Evolutionary conservation across 2,113 vertebrate species (phyloP).

Genomic region (Tragelaphus imberbis): DNA sequence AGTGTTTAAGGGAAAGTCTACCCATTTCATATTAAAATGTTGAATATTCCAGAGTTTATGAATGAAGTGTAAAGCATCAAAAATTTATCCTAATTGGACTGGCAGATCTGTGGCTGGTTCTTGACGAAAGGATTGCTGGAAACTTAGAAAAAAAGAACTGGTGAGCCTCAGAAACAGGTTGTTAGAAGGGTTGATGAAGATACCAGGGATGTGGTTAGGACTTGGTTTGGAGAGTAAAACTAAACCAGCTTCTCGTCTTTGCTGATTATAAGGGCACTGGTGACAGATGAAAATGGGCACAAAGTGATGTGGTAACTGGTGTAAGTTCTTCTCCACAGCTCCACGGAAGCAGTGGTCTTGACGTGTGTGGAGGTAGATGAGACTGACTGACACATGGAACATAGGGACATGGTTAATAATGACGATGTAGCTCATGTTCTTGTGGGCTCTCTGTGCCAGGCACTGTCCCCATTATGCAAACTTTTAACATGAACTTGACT

Average conservation of each 20-base stretch:
- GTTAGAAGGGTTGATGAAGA: not conserved
- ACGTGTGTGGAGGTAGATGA: not conserved
- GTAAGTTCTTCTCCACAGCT: not conserved
- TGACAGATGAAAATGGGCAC: not conserved
- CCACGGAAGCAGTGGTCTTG: not conserved
- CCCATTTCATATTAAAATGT: not conserved
- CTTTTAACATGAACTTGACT: not conserved
- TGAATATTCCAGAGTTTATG: not conserved
- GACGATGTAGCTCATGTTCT: not conserved
- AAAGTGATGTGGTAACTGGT: not conserved
- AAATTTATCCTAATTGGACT: not conserved
- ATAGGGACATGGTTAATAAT: not conserved
- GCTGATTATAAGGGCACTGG: not conserved
- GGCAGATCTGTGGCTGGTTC: not conserved
- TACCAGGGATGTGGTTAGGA: not conserved
- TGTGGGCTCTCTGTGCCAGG: not conserved
- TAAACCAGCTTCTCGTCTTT: not conserved
- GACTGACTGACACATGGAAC: not conserved
- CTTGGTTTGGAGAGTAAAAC: not conserved
- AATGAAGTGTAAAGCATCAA: constrained; percentile 16
- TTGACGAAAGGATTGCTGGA: not conserved
- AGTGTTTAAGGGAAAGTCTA: not conserved
- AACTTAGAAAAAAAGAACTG: not conserved
- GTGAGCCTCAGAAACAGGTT: not conserved
- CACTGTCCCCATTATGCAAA: not conserved